Base-by-base conservation (phyloP, 2,113 vertebrate species). In the Aphyosemion australe region DNA sequence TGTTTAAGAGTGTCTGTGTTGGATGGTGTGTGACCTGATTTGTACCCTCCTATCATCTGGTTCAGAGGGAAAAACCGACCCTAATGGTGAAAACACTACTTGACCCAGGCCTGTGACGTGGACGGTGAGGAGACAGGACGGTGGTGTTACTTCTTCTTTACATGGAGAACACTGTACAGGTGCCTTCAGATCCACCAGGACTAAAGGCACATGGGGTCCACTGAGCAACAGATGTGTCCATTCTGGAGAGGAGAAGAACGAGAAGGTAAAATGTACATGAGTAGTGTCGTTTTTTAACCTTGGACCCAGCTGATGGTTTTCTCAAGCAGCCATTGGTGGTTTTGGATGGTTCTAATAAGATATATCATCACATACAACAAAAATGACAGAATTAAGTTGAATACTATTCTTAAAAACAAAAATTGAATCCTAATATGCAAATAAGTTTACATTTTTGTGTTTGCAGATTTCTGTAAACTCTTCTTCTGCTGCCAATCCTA, bases 201-300 rank as follows among this genome's bases (percentile, higher is more conserved):
- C 95, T 99, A 97, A 95, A 99, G 97, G 94, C 97, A 99, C 94
- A 96, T 94, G 91, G 97, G 97, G 84, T 99, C 96, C 94, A 99
- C 96, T 93, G 95, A 98, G 92, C 97, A 99, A 92, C 96, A 99
- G 91, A 95, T 89, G 78, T 99, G 97, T 91, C 97, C 97, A 16
- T 99, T 99, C 97, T 99, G 86, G 2, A 85, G 68, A 63, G 72
- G 46, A 80, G 37, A 88, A 20, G 18, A 69, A 37, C 26, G 26
- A 80, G 48, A 61, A 39, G 41, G 11, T 11, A 12, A 13, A 59
- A 45, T 58, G 32, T n/a, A n/a, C 8, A 46, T n/a, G 15, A 16
- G 45, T 61, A 49, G 42, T 46, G 11, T 69, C 31, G 50, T 47
- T 66, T 32, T 63, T 74, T 46, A 63, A 80, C 74, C 71, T 41